Base-by-base conservation (phyloP, 2,113 vertebrate species). In the Cnemophilus loriae region DNA sequence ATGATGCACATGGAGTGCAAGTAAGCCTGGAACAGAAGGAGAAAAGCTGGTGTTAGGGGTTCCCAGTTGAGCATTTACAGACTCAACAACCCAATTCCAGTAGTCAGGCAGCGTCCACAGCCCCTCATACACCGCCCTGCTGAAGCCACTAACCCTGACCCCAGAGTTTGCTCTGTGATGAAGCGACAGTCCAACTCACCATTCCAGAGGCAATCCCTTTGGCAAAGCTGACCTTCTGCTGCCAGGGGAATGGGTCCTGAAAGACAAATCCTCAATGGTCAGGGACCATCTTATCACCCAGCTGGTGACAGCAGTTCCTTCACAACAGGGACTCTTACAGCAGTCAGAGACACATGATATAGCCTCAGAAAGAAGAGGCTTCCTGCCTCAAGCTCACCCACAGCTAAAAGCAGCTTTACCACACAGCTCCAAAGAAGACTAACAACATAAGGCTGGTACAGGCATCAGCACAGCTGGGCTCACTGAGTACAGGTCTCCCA, bases 1-100 rank as follows among this genome's bases (percentile, higher is more conserved):
- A 99, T 99, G 97, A 99, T 99, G 95, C 98, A 98, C 98, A 99
- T 99, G 14, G 99, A 99, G 96, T 99, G 99, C 94, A 99, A 97
- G 92, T 99, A 99, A 32, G 99, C 98, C 99, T 99, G 95, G 37
- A 97, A 97, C 11, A 95, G 80, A 96, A 74, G 52, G 56, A 89
- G 65, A 91, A 73, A 78, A 84, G 13, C 15, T 47, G 50, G 30
- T 32, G 16, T 96, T 93, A 96, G 71, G 18, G 13, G 21, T 46
- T 91, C 33, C 50, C 75, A 80, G n/a, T 1, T 4, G 3, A 67
- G 8, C 22, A 23, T 83, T 84, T 81, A 53, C 73, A 90, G 53
- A 37, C n/a, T 65, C 47, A 26, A 46, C 19, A 74, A 39, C 2
- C 27, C 55, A 24, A 7, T 46, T 74, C 63, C 19, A 68, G 53